Base-by-base conservation (phyloP, 53 echinoderm and acorn worm species). In the Apostichopus leukothele region DNA sequence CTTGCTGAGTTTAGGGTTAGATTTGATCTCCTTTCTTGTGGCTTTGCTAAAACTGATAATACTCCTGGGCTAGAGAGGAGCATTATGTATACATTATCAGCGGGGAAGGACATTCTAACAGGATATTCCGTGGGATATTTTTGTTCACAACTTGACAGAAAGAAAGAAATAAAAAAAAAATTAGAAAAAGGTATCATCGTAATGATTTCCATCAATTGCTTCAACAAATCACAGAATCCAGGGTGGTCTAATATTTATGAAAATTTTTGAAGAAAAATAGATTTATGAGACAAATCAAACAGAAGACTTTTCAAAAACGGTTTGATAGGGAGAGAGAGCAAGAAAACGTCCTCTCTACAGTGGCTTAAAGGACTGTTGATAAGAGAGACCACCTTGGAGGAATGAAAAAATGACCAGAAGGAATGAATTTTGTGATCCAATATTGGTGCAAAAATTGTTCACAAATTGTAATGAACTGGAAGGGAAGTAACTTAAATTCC, bases 121-220 rank as follows among this genome's bases (percentile, higher is more conserved):
- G 81, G 81, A 54, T 20, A 57, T 81, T 57, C 81, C 81, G 7
- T 81, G 81, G 81, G 81, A 57, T 81, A 81, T 81, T 81, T 81
- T 81, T 25, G 71, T 71, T 71, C 71, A 71, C 13, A 71, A 71
- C 6, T 71, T 18, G 71, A 5, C 13, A 19, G 18, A 71, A 71
- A 18, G 20, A 18, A 71, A 71, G 20, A 71, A 71, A 18, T 18
- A n/a, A 16, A n/a, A 0, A 16, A 71, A 71, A 71, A 19, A 71
- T 16, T 6, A 71, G 21, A 71, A n/a, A 18, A 2, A 71, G n/a
- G 18, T 18, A 71, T 16, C 11, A 3, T 71, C n/a, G 20, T 16
- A 71, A 71, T 71, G 71, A 19, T 18, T 71, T 71, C 20, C 18
- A n/a, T 21, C 71, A 19, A 71, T 71, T 71, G 18, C 71, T 71